These are phyloP conservation scores for Trichogramma pretiosum DNA, from an alignment of 1,140 invertebrate genomes.

Conservation along the genomic window DNA sequence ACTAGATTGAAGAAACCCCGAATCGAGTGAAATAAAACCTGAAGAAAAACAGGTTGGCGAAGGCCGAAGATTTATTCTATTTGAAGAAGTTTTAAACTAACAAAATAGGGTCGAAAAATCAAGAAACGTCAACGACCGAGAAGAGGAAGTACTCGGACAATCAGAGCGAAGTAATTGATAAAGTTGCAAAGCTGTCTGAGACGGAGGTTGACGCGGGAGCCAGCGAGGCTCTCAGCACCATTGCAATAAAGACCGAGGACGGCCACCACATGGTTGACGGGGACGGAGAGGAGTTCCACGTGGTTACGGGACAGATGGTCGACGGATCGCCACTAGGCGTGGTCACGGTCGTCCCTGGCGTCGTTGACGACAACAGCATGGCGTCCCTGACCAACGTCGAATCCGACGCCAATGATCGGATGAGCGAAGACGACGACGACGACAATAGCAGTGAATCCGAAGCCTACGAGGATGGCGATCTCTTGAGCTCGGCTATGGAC, in stretches of 20 bases:
- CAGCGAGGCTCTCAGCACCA: no score
- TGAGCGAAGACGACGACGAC: slow-evolving; percentile 70
- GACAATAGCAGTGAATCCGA: slow-evolving; percentile 65
- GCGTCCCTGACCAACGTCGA: slow-evolving; percentile 34
- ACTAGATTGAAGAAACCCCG: not conserved
- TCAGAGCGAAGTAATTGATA: no score
- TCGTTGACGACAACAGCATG: slow-evolving; percentile 23
- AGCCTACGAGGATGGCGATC: slow-evolving; percentile 65
- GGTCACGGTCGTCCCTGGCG: not conserved
- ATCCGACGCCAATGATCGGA: slow-evolving; percentile 50
- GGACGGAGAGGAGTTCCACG: slow-evolving; percentile 2
- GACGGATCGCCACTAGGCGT: no score
- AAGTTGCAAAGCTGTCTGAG: slow-evolving; percentile 12
- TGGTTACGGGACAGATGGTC: not conserved
- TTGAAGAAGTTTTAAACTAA: no score
- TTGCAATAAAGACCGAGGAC: no score
- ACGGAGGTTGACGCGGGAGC: slow-evolving; percentile 11
- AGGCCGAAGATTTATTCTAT: no score
- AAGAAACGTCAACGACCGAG: no score
- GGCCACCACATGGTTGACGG: not conserved
- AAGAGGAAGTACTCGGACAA: no score
- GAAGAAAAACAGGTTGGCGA: no score
- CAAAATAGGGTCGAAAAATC: no score
- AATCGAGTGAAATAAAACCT: not conserved
- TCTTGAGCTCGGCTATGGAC: slow-evolving; percentile 71